Evolutionary conservation across 2,888 invertebrate genomes (phyloP), one percentile per base, ranked within the genome.

Genomic region (Latrodectus elegans): DNA sequence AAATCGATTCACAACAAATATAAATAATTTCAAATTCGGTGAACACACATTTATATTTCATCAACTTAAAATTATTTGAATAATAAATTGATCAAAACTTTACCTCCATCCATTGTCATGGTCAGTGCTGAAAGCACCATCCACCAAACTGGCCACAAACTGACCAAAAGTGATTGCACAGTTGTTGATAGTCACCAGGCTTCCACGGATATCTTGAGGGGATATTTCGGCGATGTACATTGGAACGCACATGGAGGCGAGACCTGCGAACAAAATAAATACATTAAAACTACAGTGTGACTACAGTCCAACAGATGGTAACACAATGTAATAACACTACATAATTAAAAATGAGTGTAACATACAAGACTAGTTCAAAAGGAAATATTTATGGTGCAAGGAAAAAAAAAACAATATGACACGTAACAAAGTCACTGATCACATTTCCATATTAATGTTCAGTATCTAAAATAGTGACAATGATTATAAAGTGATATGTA

Each of bases 171-270:
- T 93, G 89, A 94, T 93, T 91, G 93, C 93, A 51, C 93, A 89
- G 76, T 92, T 92, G 90, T 94, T 94, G 51, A 93, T 89, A 0
- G 94, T 93, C 49, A 94, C 93, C 64, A 94, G 91, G 10, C 92
- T 91, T 38, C 94, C 94, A 52, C 94, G 91, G 38, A 92, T 90
- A 73, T 92, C 91, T 8, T 92, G 89, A 4, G 94, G 93, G 0
- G 94, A 92, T 77, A 92, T 92, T 91, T 94, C 94, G 49, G 93
- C 93, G 65, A 94, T 93, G 90, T 94, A 94, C 91, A 94, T 92
- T 4, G 94, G 94, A 6, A 94, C 93, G 64, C 93, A 93, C 93
- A 93, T 94, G 4, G 93, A 93, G 11, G 93, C 92, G 53, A 94
- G 89, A 52, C 94, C 93, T 93, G 90, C 17, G 90, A 80, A 77